Base-by-base conservation (phyloP, 2,113 vertebrate species). In the Leucoraja erinaceus region DNA sequence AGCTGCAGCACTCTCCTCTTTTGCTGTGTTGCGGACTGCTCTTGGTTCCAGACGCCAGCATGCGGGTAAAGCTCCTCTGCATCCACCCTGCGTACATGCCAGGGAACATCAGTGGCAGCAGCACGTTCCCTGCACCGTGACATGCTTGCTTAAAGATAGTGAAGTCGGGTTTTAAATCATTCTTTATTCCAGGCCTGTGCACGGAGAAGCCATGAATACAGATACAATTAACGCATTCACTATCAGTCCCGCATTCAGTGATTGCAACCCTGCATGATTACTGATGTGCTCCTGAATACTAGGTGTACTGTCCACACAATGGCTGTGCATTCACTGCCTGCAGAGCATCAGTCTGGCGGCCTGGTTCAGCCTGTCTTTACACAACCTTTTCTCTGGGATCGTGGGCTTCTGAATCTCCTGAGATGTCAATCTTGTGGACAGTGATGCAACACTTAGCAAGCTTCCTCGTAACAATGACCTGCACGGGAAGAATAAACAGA, bases 391-490 rank as follows among this genome's bases (percentile, higher is more conserved):
- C 70, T 72, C 70, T 18, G 5, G 70, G 18, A 72, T 72, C 70
- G 22, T 20, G 28, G 1, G 22, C 56, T 63, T 66, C 83, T 31
- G 61, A 63, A 31, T 88, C 83, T 31, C 25, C 61, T 25, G 90
- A 3, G 10, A 8, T 20, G 47, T 72, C 90, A 91, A 91, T 72
- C 38, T 91, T 91, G 10, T 70, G 90, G 18, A 91, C 38, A 25
- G 18, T 74, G 28, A 91, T 10, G 16, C 33, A 91, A 91, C 70
- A 70, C 33, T 91, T 91, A 63, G 90, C 90, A 47, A 72, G 90
- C 31, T 91, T 74, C 72, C 68, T 72, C 38, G 90, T 91, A 54
- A 91, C 90, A 25, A 91, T 91, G 5, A 91, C 68, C 90, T 91
- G 68, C 28, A 12, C 22, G 70, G 5, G 4, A 72, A 68, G 68